These are phyloP conservation scores for Dromas ardeola DNA, from an alignment of 2,113 vertebrate genomes.

Conservation along the genomic window DNA sequence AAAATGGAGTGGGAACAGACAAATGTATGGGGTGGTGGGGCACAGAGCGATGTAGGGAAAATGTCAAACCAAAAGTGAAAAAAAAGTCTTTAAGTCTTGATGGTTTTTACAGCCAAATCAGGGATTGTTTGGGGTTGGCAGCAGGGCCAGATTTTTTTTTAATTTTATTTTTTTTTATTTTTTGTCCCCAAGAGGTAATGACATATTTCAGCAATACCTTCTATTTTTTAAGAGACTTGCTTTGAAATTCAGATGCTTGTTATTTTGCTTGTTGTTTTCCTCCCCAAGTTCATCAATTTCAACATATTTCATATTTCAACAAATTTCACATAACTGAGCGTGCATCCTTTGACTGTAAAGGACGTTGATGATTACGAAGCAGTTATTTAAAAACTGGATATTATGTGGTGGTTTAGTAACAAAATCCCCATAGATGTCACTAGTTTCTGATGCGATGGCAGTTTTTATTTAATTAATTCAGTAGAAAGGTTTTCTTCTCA, in stretches of 20 bases:
- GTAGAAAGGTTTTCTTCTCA: slow-evolving; percentile 41
- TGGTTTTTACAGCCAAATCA: not conserved
- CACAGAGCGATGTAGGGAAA: not conserved
- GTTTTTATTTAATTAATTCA: slow-evolving; percentile 52
- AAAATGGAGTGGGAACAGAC: not conserved
- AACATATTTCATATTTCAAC: too few species aligned
- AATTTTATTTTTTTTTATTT: not conserved
- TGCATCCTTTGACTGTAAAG: slow-evolving; percentile 2
- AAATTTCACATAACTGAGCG: not conserved
- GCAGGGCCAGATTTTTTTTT: not conserved
- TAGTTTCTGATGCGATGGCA: slow-evolving; percentile 54
- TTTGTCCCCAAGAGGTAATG: not conserved
- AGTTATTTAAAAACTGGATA: slow-evolving; percentile 52
- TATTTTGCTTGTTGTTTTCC: not conserved
- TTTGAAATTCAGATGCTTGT: not conserved
- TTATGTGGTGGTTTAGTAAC: slow-evolving; percentile 29
- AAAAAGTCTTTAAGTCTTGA: not conserved
- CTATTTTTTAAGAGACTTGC: not conserved
- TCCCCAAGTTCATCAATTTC: slow-evolving; percentile 28
- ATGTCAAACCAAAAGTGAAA: not conserved
- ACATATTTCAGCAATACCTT: not conserved
- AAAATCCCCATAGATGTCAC: slow-evolving; percentile 5
- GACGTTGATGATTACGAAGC: slow-evolving; percentile 15
- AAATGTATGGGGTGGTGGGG: not conserved
- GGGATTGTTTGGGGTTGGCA: not conserved